Evolutionary conservation across 2,113 vertebrate species (phyloP), one percentile per base, ranked within the genome.

Genomic region (Apus apus): DNA sequence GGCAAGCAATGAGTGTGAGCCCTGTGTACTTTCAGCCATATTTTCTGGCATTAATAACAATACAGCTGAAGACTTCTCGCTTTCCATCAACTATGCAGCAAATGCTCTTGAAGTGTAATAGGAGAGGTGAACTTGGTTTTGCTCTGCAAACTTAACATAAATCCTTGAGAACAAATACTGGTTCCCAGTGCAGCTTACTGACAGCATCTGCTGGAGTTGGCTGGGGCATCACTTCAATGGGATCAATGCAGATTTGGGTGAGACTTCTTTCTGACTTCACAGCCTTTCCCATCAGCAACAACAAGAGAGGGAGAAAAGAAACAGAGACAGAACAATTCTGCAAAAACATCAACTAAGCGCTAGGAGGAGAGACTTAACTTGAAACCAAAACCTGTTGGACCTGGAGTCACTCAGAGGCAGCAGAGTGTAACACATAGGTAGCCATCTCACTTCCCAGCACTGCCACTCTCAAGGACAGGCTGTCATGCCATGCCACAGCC

Each of bases 381-480:
- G 9, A 9, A 66, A 77, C n/a, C 15, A n/a, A 50, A 80, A 45
- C 26, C 20, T n/a, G 9, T 50, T 22, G 58, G 19, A 8, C 43
- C n/a, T 40, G 53, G 36, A 48, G 40, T 46, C 27, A 5, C 34
- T 2, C 9, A 12, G 79, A 58, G 65, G 29, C 61, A 60, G 78
- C 4, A 0, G 8, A 5, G 29, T 11, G 0, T 30, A 15, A 34
- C 22, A 13, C 0, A 0, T 12, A 3, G 56, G 38, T 38, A 38
- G 38, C 36, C 51, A 43, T 13, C 85, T 32, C 18, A 0, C 8
- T 53, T n/a, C n/a, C 75, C 27, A 15, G 23, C 4, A 25, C 57
- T 38, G 58, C 30, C n/a, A 1, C 30, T 29, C 62, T 50, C 21
- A 20, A 65, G 64, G 53, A 15, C 64, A 22, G 11, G 27, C 66